Conservation (phyloP, 2,888 invertebrate species). For the Agriopis aurantiaria region DNA sequence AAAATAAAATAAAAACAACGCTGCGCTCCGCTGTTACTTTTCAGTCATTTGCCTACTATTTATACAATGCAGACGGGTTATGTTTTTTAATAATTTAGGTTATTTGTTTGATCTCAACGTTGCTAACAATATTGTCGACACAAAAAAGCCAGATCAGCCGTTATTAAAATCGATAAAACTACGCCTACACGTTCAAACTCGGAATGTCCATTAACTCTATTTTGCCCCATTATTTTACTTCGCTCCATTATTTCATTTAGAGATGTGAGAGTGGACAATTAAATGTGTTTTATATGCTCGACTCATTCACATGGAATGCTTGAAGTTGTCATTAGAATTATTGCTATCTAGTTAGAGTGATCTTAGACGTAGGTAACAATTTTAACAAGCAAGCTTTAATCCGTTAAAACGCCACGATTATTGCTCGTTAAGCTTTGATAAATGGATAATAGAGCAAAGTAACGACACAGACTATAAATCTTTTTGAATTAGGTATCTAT, state of each 20-base stretch:
- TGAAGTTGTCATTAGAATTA: constrained; percentile 55
- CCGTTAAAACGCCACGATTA: constrained; percentile 69
- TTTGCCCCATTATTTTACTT: constrained; percentile 22
- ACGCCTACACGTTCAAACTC: constrained; percentile 14
- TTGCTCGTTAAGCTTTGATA: constrained; percentile 77
- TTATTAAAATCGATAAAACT: constrained; percentile 22
- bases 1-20: too few relatives aligned
- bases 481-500: constrained; percentile 55
- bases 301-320: constrained; percentile 47
- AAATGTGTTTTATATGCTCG: constrained; percentile 40
- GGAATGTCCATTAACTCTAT: constrained; percentile 29
- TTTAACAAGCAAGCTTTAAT: constrained; percentile 68
- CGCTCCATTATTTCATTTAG: constrained; percentile 36
- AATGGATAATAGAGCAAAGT: constrained; percentile 75
- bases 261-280: constrained; percentile 33
- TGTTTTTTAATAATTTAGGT: too few relatives aligned
- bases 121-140: constrained; percentile 8
- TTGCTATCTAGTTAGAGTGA: constrained; percentile 51
- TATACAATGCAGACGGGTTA: too few relatives aligned
- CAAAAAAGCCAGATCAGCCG: constrained; percentile 13
- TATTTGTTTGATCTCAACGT: neutral
- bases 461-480: constrained; percentile 68
- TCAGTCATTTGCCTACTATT: too few relatives aligned
- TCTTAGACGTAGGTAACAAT: constrained; percentile 62
- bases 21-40: too few relatives aligned